Base-by-base conservation (phyloP, 2,888 invertebrate genomes). In the Nomada fabriciana region DNA sequence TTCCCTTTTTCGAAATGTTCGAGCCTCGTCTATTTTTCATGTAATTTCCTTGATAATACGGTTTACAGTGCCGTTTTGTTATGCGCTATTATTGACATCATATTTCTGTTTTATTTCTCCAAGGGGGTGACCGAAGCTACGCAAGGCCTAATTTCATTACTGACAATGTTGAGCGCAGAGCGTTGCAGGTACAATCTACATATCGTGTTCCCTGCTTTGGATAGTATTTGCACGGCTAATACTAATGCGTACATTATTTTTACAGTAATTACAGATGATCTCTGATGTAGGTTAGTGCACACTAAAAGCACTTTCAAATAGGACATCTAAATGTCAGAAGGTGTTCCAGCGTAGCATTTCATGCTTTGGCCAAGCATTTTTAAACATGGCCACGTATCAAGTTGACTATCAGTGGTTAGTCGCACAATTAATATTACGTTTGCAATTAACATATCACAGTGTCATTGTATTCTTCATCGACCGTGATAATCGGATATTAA, bases 321-420 rank as follows among this genome's bases (percentile, higher is more conserved):
- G 83, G 89, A 89, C 89, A 88, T 91, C 89, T 94, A 93, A 90
- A 93, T 93, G 93, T 89, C 88, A 87, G 82, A 85, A 89, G 89
- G 89, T 91, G 88, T 89, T 87, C 89, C 90, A 88, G 90, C 90
- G 89, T 92, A 93, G 90, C 90, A 85, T 89, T 86, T 84, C 79
- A 91, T 92, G 91, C 90, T 91, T 91, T 89, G 92, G 91, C 91
- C 93, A 89, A 87, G 89, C 88, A 90, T 90, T 90, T 75, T 89
- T 89, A 91, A 94, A 90, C 85, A 94, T 94, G 94, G 94, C 94
- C 92, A 94, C 94, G 88, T 93, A 92, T 90, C 94, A 94, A 90
- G 94, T 94, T 88, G 94, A 94, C 90, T 94, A 94, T 89, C 94
- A 94, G 92, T 94, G 94, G 94, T 94, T 82, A 91, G 94, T 91